Evolutionary conservation across 2,113 vertebrate species (phyloP).

Genomic region (Ochotona curzoniae): DNA sequence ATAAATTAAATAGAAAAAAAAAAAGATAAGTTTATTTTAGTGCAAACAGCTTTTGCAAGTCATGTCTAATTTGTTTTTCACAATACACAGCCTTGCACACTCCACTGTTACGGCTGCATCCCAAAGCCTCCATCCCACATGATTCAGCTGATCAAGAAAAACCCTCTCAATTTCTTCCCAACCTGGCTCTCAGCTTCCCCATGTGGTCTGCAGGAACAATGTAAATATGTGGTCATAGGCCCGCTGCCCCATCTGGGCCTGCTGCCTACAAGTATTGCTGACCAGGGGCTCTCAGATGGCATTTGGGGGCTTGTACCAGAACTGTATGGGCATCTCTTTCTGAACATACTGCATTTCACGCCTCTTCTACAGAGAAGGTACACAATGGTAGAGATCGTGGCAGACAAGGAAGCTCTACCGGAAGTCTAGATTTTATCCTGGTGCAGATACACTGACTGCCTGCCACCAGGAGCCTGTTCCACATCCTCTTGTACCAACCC

Average conservation of each 20-base stretch:
- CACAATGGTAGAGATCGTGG: background rate
- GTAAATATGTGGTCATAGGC: background rate
- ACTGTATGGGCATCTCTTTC: background rate
- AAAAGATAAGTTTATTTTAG: no score
- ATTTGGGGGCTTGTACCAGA: background rate
- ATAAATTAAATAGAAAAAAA: no score
- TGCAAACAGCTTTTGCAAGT: no score
- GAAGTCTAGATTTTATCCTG: background rate
- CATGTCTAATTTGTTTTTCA: no score
- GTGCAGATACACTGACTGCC: background rate
- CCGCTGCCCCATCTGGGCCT: background rate
- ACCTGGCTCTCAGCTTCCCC: background rate
- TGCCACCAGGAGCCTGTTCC: background rate
- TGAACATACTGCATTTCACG: background rate
- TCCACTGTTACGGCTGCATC: background rate
- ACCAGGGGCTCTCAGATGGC: background rate
- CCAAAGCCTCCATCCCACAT: background rate
- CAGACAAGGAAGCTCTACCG: background rate
- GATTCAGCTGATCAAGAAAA: background rate
- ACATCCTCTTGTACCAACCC: background rate
- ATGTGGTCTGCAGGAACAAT: background rate
- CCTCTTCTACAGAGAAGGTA: background rate
- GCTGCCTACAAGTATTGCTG: background rate
- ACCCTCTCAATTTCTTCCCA: background rate
- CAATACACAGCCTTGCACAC: no score